Percentiles rank a stretch among this genome's conserved stretches.
Evolutionary conservation across 1,140 invertebrate genomes (phyloP).

Genomic region (Rhagoletis pomonella): DNA sequence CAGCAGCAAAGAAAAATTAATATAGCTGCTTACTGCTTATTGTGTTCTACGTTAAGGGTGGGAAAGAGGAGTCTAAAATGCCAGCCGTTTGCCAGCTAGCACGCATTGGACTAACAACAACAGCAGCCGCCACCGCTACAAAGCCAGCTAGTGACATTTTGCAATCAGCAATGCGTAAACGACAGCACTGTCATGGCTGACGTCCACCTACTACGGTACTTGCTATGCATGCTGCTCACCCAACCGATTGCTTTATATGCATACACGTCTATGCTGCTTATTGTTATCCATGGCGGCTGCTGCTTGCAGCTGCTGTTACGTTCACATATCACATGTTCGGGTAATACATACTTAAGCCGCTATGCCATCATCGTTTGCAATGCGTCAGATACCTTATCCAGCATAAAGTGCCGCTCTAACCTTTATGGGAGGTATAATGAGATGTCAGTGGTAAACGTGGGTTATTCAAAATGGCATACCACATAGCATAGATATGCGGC

Average conservation of each 20-base stretch:
- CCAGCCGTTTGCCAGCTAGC: not conserved
- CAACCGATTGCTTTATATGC: not conserved
- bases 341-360: not conserved
- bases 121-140: not conserved
- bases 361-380: too few relatives aligned
- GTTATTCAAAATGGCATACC: not conserved
- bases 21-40: not conserved
- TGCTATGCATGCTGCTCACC: not conserved
- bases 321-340: not conserved
- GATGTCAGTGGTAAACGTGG: constrained; percentile 24
- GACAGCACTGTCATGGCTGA: not conserved
- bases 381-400: not conserved
- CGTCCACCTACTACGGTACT: not conserved
- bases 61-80: not conserved
- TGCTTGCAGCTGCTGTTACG: not conserved
- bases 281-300: constrained; percentile 23
- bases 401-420: not conserved
- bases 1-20: too few relatives aligned
- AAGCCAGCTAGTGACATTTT: constrained; percentile 39
- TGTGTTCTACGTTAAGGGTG: not conserved
- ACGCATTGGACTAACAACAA: not conserved
- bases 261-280: not conserved
- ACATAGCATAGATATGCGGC: not conserved
- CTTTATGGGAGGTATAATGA: not conserved
- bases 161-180: constrained; percentile 48